Evolutionary conservation across 2,888 invertebrate species (phyloP).

Genomic region (Cheilosia soror): DNA sequence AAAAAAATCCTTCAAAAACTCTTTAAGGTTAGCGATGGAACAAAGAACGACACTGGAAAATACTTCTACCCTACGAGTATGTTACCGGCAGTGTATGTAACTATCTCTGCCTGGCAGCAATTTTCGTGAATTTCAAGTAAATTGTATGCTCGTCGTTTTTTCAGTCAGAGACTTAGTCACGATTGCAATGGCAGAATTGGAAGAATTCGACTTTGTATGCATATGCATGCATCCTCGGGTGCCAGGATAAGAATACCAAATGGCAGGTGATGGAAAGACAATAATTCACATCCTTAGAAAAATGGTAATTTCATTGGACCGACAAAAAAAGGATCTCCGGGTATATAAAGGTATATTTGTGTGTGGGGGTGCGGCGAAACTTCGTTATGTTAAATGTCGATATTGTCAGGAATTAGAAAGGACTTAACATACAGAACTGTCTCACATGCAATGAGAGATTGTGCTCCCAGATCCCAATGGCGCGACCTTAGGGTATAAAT

Average conservation of each 20-base stretch:
- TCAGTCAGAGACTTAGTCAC: slow-evolving; percentile 70
- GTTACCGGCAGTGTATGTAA: slow-evolving; percentile 35
- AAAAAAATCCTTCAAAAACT: slow-evolving; percentile 43
- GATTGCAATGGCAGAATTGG: slow-evolving; percentile 64
- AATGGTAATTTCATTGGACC: slow-evolving; percentile 74
- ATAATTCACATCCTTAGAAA: slow-evolving; percentile 74
- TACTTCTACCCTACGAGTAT: slow-evolving; percentile 20
- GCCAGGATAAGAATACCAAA: slow-evolving; percentile 75
- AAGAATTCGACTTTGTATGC: slow-evolving; percentile 70
- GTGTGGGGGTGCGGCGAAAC: slow-evolving; percentile 47
- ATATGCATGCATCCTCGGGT: slow-evolving; percentile 71
- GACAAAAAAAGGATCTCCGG: slow-evolving; percentile 21
- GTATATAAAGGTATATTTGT: slow-evolving; percentile 2
- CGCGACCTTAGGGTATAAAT: slow-evolving; percentile 68
- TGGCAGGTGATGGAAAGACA: slow-evolving; percentile 75
- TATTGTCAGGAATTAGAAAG: slow-evolving; percentile 76
- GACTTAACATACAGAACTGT: slow-evolving; percentile 69
- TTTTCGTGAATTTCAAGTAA: slow-evolving; percentile 72
- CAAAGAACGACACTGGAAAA: slow-evolving; percentile 36
- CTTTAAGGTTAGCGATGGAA: slow-evolving; percentile 60
- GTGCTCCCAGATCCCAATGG: slow-evolving; percentile 48
- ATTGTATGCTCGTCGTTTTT: slow-evolving; percentile 67
- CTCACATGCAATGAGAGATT: slow-evolving; percentile 67
- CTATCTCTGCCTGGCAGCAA: slow-evolving; percentile 70
- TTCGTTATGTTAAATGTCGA: slow-evolving; percentile 76